Evolutionary conservation across 2,888 invertebrate species (phyloP).

Genomic region (Sphaeridia pumilis): DNA sequence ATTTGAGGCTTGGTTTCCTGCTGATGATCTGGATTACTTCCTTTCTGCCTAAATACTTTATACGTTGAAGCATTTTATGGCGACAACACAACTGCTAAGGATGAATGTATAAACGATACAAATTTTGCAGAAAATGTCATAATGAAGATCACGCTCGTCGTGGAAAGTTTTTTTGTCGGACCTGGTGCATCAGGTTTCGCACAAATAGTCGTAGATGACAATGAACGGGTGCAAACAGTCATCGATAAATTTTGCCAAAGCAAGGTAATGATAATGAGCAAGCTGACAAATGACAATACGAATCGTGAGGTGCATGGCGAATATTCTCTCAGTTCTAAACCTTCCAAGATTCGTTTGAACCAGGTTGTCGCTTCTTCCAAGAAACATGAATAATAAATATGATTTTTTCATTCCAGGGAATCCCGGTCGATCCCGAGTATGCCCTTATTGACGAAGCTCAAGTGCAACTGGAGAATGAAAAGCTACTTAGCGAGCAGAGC

Average conservation of each 20-base stretch:
- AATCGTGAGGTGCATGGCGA: no score
- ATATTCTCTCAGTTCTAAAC: no score
- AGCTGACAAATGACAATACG: no score
- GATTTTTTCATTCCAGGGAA: slow-evolving; percentile 21
- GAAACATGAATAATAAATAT: no score
- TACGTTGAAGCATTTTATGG: no score
- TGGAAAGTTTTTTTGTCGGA: slow-evolving; percentile 30
- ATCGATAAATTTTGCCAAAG: slow-evolving; percentile 10
- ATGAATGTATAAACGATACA: not conserved
- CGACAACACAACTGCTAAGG: no score
- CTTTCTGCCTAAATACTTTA: no score
- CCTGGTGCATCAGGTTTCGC: slow-evolving; percentile 15
- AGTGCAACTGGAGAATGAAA: slow-evolving; percentile 36
- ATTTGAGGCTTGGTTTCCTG: no score
- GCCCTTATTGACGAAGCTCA: slow-evolving; percentile 36
- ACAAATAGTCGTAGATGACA: slow-evolving; percentile 11
- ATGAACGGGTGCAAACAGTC: slow-evolving; percentile 5
- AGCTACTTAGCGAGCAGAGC: slow-evolving; percentile 34
- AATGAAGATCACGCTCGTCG: no score
- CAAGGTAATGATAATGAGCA: slow-evolving; percentile 13
- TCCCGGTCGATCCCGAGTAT: slow-evolving; percentile 29
- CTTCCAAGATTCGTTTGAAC: no score
- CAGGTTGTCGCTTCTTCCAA: no score
- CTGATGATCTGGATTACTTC: no score
- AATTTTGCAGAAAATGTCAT: not conserved